Conservation (phyloP, 2,113 vertebrate genomes). For the Lagopus leucura region DNA sequence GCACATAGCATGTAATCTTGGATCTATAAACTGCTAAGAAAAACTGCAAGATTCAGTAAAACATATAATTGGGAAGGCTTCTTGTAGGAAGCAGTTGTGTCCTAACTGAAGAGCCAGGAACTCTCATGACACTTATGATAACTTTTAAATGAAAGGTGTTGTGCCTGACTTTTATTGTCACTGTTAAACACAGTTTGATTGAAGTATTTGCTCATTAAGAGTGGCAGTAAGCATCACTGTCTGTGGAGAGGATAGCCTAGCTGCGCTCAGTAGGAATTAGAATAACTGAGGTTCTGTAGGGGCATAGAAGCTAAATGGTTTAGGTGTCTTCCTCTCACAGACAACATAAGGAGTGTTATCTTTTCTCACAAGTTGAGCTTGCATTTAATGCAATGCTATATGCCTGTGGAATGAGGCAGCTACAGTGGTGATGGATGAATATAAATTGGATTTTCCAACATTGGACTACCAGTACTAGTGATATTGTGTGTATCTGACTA, state of each 20-base stretch:
- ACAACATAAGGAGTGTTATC: too few species aligned
- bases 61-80: not conserved
- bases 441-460: not conserved
- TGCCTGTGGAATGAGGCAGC: not conserved
- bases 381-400: accelerated
- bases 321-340: not conserved
- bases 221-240: not conserved
- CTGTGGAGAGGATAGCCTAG: not conserved
- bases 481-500: not conserved
- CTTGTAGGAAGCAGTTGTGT: not conserved
- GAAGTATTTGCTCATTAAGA: not conserved
- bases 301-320: accelerated
- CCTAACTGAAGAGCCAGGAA: not conserved
- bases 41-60: not conserved
- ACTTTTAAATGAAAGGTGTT: not conserved
- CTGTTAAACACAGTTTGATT: not conserved
- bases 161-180: not conserved
- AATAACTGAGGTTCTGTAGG: not conserved
- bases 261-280: not conserved
- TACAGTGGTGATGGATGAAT: not conserved
- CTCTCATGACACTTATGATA: not conserved
- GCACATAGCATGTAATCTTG: accelerated
- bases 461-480: accelerated
- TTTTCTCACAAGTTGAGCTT: not conserved
- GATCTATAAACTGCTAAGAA: not conserved